A percentile compares a stretch with the other conserved stretches of the same genome.
Conservation (phyloP, 2,113 vertebrate genomes). For the Coptodon bakossiorum region DNA sequence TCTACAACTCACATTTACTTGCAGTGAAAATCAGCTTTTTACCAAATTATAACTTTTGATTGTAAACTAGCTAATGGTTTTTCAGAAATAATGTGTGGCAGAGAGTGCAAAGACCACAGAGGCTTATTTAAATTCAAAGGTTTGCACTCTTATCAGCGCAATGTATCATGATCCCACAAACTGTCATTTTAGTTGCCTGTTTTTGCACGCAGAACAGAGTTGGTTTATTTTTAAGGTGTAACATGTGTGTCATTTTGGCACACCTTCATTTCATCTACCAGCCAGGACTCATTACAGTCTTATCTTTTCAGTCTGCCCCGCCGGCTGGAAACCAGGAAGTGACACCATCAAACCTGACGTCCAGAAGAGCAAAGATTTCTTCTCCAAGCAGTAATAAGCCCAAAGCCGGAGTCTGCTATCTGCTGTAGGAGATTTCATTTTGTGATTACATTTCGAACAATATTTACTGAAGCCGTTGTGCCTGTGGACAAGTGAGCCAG, state of each 20-base stretch:
- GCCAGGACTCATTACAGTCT: slow-evolving; percentile 37
- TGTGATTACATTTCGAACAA: slow-evolving; percentile 33
- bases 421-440: slow-evolving; percentile 48
- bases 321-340: slow-evolving; percentile 96
- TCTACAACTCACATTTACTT: background rate
- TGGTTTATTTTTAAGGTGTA: background rate
- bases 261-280: background rate
- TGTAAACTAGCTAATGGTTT: background rate
- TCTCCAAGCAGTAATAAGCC: slow-evolving; percentile 84
- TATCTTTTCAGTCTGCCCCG: slow-evolving; percentile 89
- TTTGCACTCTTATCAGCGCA: background rate
- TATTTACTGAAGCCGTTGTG: slow-evolving; percentile 28
- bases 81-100: background rate
- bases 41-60: background rate
- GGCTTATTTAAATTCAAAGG: background rate
- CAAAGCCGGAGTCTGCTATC: slow-evolving; percentile 24
- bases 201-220: background rate
- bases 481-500: slow-evolving; percentile 1
- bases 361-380: slow-evolving; percentile 94
- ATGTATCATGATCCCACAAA: background rate
- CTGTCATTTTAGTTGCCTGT: background rate
- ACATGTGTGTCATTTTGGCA: background rate
- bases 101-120: background rate
- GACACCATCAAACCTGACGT: slow-evolving; percentile 98
- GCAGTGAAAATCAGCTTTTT: background rate